phyloP scores from a whole-genome alignment of 2,888 invertebrate species.

The Mythimna impura region DNA sequence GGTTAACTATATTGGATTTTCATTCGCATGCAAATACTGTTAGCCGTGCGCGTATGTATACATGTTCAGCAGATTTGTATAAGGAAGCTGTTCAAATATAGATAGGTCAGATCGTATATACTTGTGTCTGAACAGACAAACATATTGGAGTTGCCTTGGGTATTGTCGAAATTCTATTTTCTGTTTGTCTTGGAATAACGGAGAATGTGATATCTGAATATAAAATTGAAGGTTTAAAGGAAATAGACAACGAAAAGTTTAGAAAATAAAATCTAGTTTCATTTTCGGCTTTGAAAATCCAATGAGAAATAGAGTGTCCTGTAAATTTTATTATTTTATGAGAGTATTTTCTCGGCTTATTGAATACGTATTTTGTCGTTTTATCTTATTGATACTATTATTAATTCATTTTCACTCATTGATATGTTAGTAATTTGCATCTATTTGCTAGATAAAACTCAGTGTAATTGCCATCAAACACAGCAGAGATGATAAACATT shows the following conservation, averaged over 20 bases:
- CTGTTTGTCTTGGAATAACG: conserved; percentile 39
- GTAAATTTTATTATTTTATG: conserved; percentile 24
- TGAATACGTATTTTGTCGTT: no score
- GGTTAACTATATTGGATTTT: conserved; percentile 62
- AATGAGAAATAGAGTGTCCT: not conserved
- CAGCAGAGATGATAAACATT: not conserved
- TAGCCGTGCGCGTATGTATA: conserved; percentile 32
- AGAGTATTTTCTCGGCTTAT: not conserved
- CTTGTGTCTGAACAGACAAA: conserved; percentile 37
- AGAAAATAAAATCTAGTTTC: conserved; percentile 15
- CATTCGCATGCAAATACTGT: conserved; percentile 60
- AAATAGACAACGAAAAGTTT: conserved; percentile 25
- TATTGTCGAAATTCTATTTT: conserved; percentile 47
- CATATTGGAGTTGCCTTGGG: conserved; percentile 36
- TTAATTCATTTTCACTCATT: no score
- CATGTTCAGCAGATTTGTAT: conserved; percentile 54
- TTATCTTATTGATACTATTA: no score
- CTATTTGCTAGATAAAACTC: not conserved
- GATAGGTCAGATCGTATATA: conserved; percentile 51
- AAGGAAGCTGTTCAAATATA: conserved; percentile 62
- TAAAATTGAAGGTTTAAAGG: conserved; percentile 51
- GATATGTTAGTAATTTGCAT: not conserved
- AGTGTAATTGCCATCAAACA: not conserved
- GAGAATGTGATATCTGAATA: conserved; percentile 46
- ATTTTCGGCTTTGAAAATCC: conserved; percentile 7